Conservation (phyloP, 2,113 vertebrate genomes). For the Mystacornis crossleyi region DNA sequence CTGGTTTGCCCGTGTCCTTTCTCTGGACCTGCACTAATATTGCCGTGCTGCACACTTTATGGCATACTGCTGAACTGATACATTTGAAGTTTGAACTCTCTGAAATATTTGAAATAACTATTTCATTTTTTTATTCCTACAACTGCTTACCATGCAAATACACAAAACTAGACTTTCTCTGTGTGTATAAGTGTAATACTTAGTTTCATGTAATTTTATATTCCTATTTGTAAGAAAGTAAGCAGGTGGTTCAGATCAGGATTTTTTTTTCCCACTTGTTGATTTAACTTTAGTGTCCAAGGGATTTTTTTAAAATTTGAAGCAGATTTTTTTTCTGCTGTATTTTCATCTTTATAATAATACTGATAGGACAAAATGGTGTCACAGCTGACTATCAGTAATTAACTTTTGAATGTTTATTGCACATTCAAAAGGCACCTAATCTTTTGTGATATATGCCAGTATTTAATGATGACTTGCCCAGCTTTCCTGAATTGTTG, state of each 20-base stretch:
- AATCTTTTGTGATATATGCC: neutral
- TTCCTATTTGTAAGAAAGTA: neutral
- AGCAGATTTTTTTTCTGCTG: neutral
- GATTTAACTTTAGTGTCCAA: neutral
- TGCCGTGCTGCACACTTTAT: neutral
- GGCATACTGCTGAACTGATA: neutral
- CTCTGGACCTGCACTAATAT: neutral
- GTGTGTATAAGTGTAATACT: neutral
- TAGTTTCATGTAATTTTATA: neutral
- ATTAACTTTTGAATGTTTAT: neutral
- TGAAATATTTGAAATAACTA: neutral
- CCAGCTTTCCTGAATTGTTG: neutral
- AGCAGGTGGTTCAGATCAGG: neutral
- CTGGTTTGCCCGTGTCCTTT: neutral
- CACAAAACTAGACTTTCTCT: neutral
- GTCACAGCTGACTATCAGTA: neutral
- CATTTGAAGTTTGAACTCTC: neutral
- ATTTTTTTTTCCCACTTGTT: neutral
- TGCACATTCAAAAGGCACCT: neutral
- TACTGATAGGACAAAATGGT: neutral
- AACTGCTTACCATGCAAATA: neutral
- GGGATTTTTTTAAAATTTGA: neutral
- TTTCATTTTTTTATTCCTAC: neutral
- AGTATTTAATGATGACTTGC: neutral
- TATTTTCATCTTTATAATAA: neutral